phyloP scores from a whole-genome alignment of 1,140 invertebrate genomes.

The Formica selysi region DNA sequence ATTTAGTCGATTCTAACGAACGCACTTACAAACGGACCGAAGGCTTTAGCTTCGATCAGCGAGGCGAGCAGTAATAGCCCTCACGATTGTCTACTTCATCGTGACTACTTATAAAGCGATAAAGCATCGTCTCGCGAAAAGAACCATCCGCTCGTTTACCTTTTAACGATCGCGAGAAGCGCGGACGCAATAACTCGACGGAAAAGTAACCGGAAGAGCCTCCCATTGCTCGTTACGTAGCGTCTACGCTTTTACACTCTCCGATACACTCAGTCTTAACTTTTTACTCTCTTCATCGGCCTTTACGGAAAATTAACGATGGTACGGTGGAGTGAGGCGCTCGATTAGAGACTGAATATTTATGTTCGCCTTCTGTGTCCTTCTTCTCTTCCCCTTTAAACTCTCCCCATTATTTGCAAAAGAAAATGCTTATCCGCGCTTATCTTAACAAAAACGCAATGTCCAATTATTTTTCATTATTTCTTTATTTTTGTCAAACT shows the following conservation, averaged over 20 bases:
- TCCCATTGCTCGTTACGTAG: slow-evolving; percentile 52
- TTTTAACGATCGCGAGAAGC: slow-evolving; percentile 57
- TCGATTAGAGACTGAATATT: slow-evolving; percentile 68
- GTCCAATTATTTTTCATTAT: slow-evolving; percentile 58
- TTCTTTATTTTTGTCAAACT: slow-evolving; percentile 16
- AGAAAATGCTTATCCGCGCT: slow-evolving; percentile 51
- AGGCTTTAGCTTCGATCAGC: background rate
- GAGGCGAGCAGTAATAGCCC: slow-evolving; percentile 25
- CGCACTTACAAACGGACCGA: background rate
- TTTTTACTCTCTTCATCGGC: slow-evolving; percentile 61
- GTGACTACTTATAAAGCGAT: slow-evolving; percentile 63
- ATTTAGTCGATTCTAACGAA: slow-evolving; percentile 4
- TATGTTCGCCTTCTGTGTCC: slow-evolving; percentile 32
- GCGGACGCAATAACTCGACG: slow-evolving; percentile 52
- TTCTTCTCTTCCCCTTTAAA: background rate
- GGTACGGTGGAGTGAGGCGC: slow-evolving; percentile 43
- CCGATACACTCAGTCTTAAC: slow-evolving; percentile 60
- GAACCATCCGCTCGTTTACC: slow-evolving; percentile 48
- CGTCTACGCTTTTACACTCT: slow-evolving; percentile 58
- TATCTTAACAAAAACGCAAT: slow-evolving; percentile 20
- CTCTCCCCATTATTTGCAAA: slow-evolving; percentile 35
- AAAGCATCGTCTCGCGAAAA: slow-evolving; percentile 50
- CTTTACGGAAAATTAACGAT: slow-evolving; percentile 65
- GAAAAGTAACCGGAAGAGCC: slow-evolving; percentile 57
- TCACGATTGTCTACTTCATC: slow-evolving; percentile 57